Percentiles rank a stretch among this genome's conserved stretches.
Conservation (phyloP, 2,888 invertebrate species). For the Pseudococcus longispinus region DNA sequence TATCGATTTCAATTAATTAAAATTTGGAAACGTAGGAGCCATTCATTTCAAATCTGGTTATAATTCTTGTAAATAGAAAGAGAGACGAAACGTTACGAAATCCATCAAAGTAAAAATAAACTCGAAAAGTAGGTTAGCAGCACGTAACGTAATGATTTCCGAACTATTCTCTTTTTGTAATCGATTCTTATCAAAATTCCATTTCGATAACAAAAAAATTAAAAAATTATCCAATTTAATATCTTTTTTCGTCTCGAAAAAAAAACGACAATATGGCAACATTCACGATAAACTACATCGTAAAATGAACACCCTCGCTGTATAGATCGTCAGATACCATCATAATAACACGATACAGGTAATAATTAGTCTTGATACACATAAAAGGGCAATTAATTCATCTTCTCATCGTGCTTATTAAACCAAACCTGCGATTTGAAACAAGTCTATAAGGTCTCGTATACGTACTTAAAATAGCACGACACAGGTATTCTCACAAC, state of each 20-base stretch:
- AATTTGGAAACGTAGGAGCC: too few species aligned
- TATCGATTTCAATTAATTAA: too few species aligned
- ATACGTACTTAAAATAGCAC: background rate
- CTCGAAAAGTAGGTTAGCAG: background rate
- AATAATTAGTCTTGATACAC: background rate
- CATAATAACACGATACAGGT: constrained; percentile 13
- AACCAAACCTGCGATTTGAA: background rate
- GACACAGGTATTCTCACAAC: background rate
- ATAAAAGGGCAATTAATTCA: constrained; percentile 10
- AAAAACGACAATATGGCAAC: background rate
- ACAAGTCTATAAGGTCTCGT: background rate
- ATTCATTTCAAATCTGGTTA: too few species aligned
- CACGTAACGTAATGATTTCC: background rate
- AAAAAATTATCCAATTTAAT: background rate
- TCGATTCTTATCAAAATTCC: background rate
- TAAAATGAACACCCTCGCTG: background rate
- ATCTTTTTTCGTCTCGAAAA: background rate
- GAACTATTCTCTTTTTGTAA: background rate
- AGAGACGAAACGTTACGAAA: too few species aligned
- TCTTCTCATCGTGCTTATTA: background rate
- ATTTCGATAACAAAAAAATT: background rate
- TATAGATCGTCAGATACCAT: background rate
- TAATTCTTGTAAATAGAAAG: too few species aligned
- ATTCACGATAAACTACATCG: background rate
- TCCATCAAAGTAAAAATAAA: too few species aligned